Evolutionary conservation across 2,113 vertebrate species (phyloP).

Genomic region (Argyrosomus japonicus): DNA sequence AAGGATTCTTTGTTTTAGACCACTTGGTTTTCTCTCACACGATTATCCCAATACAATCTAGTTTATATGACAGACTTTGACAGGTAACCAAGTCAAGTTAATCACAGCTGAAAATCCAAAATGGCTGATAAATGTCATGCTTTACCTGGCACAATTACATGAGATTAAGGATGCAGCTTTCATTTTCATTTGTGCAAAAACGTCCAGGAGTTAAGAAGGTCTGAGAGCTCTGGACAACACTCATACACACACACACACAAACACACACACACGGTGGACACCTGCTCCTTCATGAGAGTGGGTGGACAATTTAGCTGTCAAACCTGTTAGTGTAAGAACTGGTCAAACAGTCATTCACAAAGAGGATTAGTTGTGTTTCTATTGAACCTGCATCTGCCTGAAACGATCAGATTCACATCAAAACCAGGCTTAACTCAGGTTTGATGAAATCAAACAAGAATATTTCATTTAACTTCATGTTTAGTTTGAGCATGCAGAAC

Average conservation of each 20-base stretch:
- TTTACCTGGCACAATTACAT: not conserved
- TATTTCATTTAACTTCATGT: not conserved
- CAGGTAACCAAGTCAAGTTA: not conserved
- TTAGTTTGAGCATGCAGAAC: not conserved
- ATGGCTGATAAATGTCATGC: not conserved
- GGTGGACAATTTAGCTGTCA: constrained; percentile 13
- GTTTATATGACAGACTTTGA: not conserved
- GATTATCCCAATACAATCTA: not conserved
- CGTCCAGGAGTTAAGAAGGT: not conserved
- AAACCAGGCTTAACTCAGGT: no score
- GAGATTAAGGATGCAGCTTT: not conserved
- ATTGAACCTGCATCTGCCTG: not conserved
- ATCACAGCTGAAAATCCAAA: not conserved
- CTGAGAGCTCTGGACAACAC: constrained; percentile 36
- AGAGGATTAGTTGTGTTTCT: not conserved
- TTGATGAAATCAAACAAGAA: not conserved
- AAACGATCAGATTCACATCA: not conserved
- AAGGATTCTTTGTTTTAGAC: not conserved
- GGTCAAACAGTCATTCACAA: not conserved
- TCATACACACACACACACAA: not conserved
- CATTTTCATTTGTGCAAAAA: not conserved
- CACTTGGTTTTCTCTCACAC: not conserved
- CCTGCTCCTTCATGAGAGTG: constrained; percentile 41
- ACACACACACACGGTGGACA: constrained; percentile 31
- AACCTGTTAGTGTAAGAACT: not conserved